phyloP scores from a whole-genome alignment of 2,113 vertebrate species.

The Forbesichthys papilliferus region DNA sequence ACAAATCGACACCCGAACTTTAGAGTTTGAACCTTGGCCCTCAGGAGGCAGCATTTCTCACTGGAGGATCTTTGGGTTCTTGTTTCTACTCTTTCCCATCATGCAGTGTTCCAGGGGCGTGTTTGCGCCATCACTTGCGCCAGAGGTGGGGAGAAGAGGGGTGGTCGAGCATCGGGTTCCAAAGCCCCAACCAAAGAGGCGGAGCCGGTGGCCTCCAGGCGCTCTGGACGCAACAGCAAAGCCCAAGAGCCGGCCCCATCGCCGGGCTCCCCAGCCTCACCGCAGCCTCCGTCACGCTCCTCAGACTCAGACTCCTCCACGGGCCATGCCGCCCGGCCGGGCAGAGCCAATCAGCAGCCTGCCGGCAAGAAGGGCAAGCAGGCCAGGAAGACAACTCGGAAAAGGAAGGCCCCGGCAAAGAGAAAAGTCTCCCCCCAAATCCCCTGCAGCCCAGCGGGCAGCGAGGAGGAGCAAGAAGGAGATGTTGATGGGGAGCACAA shows the following conservation, averaged over 20 bases:
- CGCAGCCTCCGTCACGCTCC: slow-evolving; percentile 71
- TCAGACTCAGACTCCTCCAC: slow-evolving; percentile 79
- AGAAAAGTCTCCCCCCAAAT: slow-evolving; percentile 67
- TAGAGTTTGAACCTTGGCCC: too few relatives aligned
- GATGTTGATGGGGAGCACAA: slow-evolving; percentile 25
- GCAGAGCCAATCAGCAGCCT: slow-evolving; percentile 43
- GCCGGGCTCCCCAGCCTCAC: slow-evolving; percentile 75
- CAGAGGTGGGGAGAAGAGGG: slow-evolving; percentile 90
- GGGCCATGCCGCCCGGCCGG: slow-evolving; percentile 62
- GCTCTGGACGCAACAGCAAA: slow-evolving; percentile 84
- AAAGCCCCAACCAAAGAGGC: slow-evolving; percentile 84
- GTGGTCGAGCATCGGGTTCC: slow-evolving; percentile 80
- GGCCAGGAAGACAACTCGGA: slow-evolving; percentile 72
- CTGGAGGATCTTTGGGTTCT: background rate
- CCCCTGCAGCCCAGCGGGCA: slow-evolving; percentile 64
- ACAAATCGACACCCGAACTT: too few relatives aligned
- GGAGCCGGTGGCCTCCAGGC: slow-evolving; percentile 75
- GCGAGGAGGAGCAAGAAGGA: slow-evolving; percentile 72
- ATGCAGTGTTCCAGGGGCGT: slow-evolving; percentile 81
- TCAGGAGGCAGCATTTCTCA: background rate
- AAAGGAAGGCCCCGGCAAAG: slow-evolving; percentile 81
- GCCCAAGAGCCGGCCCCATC: slow-evolving; percentile 66
- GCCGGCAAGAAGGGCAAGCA: slow-evolving; percentile 81
- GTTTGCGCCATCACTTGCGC: slow-evolving; percentile 83
- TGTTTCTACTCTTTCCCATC: background rate